A percentile compares a stretch with the other conserved stretches of the same genome.
Evolutionary conservation across 2,888 invertebrate genomes (phyloP).

Genomic region (Nymphalis polychloros): DNA sequence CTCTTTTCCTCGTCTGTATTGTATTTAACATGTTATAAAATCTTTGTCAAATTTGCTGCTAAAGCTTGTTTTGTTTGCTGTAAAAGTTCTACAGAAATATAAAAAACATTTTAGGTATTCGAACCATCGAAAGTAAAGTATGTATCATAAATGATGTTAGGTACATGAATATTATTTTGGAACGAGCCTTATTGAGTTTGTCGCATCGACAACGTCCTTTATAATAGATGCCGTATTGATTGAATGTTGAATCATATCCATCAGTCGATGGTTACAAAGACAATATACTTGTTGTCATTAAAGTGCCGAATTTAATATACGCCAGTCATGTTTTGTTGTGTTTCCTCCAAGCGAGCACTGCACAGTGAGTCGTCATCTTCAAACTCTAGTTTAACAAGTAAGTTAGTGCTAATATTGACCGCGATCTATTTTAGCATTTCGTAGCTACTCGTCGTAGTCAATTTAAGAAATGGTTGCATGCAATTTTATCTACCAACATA

Average conservation of each 20-base stretch:
- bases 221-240: constrained; percentile 34
- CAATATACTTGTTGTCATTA: constrained; percentile 8
- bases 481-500: no score
- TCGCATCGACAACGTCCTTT: constrained; percentile 22
- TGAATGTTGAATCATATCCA: constrained; percentile 35
- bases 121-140: no score
- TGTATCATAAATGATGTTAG: no score
- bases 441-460: background rate
- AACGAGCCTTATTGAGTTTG: constrained; percentile 18
- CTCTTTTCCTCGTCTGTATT: no score
- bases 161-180: constrained; percentile 10
- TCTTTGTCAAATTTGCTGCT: no score
- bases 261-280: constrained; percentile 18
- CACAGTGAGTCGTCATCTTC: constrained; percentile 31
- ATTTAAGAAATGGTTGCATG: background rate
- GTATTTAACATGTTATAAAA: no score
- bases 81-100: no score
- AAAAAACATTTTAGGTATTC: no score
- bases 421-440: background rate
- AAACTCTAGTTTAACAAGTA: constrained; percentile 36
- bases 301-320: background rate
- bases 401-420: constrained; percentile 21
- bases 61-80: no score
- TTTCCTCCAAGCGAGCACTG: constrained; percentile 22
- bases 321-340: constrained; percentile 35